Conservation (phyloP, 2,113 vertebrate species). For the Oncorhynchus keta region DNA sequence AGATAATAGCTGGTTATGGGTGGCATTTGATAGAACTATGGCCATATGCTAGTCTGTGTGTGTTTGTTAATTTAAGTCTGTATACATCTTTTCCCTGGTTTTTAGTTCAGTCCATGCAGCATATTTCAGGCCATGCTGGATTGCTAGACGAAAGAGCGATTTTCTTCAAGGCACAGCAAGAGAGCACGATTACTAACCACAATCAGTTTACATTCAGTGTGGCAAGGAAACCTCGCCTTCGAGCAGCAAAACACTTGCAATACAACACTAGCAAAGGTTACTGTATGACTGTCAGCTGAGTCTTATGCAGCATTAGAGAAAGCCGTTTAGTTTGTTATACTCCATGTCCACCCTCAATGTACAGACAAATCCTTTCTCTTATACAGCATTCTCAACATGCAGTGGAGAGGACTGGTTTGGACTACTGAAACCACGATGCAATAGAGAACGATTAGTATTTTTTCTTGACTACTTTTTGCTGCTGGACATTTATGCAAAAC, state of each 20-base stretch:
- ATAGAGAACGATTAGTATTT: slow-evolving; percentile 9
- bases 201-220: slow-evolving; percentile 62
- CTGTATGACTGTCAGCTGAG: background rate
- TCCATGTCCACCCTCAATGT: background rate
- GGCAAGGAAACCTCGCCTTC: slow-evolving; percentile 37
- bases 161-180: slow-evolving; percentile 76
- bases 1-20: background rate
- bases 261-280: slow-evolving; percentile 41
- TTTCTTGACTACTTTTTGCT: background rate
- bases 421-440: slow-evolving; percentile 23
- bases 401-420: slow-evolving; percentile 1
- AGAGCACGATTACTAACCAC: slow-evolving; percentile 54
- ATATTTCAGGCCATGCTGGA: slow-evolving; percentile 78
- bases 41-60: background rate
- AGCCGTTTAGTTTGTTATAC: slow-evolving; percentile 6
- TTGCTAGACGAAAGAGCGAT: slow-evolving; percentile 67
- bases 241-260: slow-evolving; percentile 27
- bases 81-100: slow-evolving; percentile 33
- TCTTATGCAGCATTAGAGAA: background rate
- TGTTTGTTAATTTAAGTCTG: slow-evolving; percentile 15
- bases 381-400: slow-evolving; percentile 37
- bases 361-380: slow-evolving; percentile 25
- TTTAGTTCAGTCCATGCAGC: slow-evolving; percentile 70
- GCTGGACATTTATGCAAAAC: background rate
- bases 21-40: slow-evolving; percentile 1